Base-by-base conservation (phyloP, 2,113 vertebrate genomes). In the Pardalotus punctatus region DNA sequence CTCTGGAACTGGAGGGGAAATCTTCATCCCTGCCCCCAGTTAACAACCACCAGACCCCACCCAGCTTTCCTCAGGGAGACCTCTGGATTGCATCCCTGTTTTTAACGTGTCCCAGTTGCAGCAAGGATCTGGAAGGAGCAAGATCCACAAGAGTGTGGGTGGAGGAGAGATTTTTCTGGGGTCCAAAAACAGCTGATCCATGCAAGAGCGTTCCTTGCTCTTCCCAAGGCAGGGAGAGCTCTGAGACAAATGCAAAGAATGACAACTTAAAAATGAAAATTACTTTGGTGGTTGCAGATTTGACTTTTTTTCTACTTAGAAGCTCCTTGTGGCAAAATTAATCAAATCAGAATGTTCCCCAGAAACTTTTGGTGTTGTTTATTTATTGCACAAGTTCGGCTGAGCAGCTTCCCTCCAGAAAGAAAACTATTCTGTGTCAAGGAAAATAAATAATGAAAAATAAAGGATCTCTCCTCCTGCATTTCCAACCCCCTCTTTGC, bases 281-380 rank as follows among this genome's bases (percentile, higher is more conserved):
- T 67, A n/a, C 36, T 74, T 78, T 11, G 33, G 23, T 56, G 9
- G 10, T 40, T 91, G 62, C 19, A 45, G 78, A 56, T 74, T 20
- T 58, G 16, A 12, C 19, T 60, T 14, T 40, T 69, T 57, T 66
- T 65, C 42, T 48, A 29, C 36, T 90, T 81, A 61, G 31, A 83
- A 76, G 38, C 66, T 93, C 50, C 96, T 96, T 33, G 57, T 86
- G 94, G 96, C 92, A 94, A 94, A 96, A 96, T 91, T 94, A 96
- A 95, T 94, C 94, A 96, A 92, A 94, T 91, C 86, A 93, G 77
- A 45, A 94, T 0, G 0, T n/a, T 94, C 83, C 83, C 86, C 71
- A 76, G 95, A 73, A 96, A 94, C 11, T 93, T 92, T 74, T 71
- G 65, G 20, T 78, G 62, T 72, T 93, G 86, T 86, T 93, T 94